phyloP scores from a whole-genome alignment of 2,113 vertebrate genomes.

The Nyctereutes procyonoides region DNA sequence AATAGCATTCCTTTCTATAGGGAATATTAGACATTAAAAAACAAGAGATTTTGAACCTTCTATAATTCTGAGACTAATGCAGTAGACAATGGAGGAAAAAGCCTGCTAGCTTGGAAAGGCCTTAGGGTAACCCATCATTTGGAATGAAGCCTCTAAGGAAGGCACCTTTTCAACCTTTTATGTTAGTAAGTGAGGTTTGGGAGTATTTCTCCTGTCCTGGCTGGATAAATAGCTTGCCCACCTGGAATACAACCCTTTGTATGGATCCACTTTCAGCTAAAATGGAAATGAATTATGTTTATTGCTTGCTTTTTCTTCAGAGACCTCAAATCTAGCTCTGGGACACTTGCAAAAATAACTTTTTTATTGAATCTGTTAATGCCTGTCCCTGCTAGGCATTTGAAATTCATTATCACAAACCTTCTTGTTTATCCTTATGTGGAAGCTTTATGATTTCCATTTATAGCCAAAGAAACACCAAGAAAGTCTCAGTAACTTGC shows the following conservation, averaged over 20 bases:
- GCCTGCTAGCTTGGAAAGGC: not conserved
- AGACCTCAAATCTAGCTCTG: not conserved
- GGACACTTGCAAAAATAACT: not conserved
- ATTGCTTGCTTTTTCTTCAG: constrained; percentile 25
- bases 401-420: not conserved
- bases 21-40: not conserved
- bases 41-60: not conserved
- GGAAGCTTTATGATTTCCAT: not conserved
- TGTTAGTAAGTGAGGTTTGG: not conserved
- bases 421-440: not conserved
- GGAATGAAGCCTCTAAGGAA: not conserved
- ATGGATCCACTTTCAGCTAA: not conserved
- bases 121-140: not conserved
- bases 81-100: not conserved
- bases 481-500: not conserved
- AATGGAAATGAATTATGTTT: not conserved
- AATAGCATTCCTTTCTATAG: not conserved
- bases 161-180: not conserved
- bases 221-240: not conserved
- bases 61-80: not conserved
- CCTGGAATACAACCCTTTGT: not conserved
- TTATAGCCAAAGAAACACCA: not conserved
- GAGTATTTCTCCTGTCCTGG: not conserved
- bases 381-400: not conserved
- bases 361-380: not conserved